Evolutionary conservation across 2,797 vertebrate genomes (phyloP).

Genomic region (Peromyscus attwateri): DNA sequence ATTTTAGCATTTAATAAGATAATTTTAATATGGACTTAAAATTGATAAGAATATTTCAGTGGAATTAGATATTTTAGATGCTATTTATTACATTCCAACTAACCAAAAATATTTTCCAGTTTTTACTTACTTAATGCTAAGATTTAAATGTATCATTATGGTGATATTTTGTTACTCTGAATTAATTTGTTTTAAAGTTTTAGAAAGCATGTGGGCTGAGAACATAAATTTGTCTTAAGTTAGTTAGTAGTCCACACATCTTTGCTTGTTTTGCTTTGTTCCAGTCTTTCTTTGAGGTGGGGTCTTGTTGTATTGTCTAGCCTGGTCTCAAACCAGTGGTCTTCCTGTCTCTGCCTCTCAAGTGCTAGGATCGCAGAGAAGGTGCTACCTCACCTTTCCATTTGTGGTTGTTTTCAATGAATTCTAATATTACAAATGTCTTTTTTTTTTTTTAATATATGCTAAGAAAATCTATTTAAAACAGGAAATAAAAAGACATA

Average conservation of each 20-base stretch:
- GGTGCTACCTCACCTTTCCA: not conserved
- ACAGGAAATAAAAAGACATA: no score
- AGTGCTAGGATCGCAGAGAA: not conserved
- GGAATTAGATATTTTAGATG: slow-evolving; percentile 38
- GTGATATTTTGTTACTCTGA: not conserved
- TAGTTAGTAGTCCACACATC: not conserved
- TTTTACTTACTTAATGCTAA: slow-evolving; percentile 49
- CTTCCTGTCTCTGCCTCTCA: not conserved
- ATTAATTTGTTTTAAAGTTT: not conserved
- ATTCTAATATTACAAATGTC: no score
- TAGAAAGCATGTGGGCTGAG: not conserved
- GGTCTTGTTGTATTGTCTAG: not conserved
- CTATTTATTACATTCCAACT: not conserved
- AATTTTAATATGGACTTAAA: slow-evolving; percentile 1
- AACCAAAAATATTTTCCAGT: slow-evolving; percentile 36
- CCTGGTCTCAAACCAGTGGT: not conserved
- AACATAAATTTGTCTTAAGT: slow-evolving; percentile 30
- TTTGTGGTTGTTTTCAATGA: not conserved
- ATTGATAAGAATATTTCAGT: slow-evolving; percentile 1
- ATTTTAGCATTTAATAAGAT: slow-evolving; percentile 5
- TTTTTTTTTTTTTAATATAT: no score
- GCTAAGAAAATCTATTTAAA: no score
- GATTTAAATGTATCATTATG: slow-evolving; percentile 20
- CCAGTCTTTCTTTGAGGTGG: not conserved
- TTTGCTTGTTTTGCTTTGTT: slow-evolving; percentile 2